These are phyloP conservation scores for Serripes groenlandicus DNA, from an alignment of 2,888 invertebrate species.

Conservation along the genomic window DNA sequence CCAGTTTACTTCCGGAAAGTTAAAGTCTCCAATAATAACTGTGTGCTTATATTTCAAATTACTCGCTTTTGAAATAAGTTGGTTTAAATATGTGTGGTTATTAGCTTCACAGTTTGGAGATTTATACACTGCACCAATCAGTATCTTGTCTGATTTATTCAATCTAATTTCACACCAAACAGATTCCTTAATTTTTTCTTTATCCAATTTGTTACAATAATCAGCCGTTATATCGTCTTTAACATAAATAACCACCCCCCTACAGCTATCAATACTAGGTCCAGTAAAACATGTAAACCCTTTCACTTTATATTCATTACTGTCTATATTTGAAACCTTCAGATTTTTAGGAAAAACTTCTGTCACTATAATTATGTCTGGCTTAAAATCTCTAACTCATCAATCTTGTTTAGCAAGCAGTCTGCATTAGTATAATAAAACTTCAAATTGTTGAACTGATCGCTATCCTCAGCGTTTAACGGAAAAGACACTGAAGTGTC, in stretches of 20 bases:
- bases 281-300: neutral
- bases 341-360: neutral
- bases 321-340: neutral
- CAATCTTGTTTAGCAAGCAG: neutral
- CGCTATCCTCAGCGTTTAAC: neutral
- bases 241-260: slow-evolving; percentile 5
- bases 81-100: too few species aligned
- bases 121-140: too few species aligned
- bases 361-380: neutral
- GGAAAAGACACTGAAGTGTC: neutral
- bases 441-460: neutral
- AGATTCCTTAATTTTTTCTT: too few species aligned
- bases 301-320: neutral
- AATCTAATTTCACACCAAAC: too few species aligned
- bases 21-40: neutral
- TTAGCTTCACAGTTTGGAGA: too few species aligned
- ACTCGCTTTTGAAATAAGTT: too few species aligned
- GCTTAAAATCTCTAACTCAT: neutral
- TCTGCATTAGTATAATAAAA: slow-evolving; percentile 7
- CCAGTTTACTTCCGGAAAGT: neutral
- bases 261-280: neutral
- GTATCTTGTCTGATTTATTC: too few species aligned
- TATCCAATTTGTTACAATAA: too few species aligned
- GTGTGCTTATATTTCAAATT: neutral
- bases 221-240: too few species aligned